A percentile compares a stretch with the other conserved stretches of the same genome.
Evolutionary conservation across 1,140 invertebrate genomes (phyloP).

Genomic region (Trichonephila clavata): DNA sequence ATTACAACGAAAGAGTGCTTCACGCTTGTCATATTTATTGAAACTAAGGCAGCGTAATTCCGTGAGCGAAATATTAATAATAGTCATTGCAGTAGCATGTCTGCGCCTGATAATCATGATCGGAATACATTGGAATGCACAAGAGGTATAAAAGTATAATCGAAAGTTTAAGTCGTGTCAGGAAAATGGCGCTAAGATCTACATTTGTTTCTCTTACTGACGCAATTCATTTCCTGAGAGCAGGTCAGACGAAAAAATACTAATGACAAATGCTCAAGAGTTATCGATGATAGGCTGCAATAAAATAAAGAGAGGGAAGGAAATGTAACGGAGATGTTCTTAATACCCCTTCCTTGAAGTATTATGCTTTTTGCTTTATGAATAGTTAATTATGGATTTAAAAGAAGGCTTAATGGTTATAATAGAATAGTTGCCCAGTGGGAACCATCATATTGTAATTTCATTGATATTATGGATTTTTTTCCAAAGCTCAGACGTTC

Average conservation of each 20-base stretch:
- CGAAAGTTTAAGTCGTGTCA: background rate
- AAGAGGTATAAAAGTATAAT: background rate
- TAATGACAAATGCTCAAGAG: background rate
- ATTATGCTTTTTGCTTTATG: too few relatives aligned
- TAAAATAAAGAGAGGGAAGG: too few relatives aligned
- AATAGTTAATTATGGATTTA: too few relatives aligned
- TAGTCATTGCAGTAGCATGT: background rate
- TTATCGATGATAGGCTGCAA: too few relatives aligned
- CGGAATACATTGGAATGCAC: background rate
- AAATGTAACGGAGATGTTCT: too few relatives aligned
- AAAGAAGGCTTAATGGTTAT: too few relatives aligned
- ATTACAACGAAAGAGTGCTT: constrained; percentile 56
- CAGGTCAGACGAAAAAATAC: background rate
- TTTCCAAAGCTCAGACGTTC: too few relatives aligned
- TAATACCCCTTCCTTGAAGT: too few relatives aligned
- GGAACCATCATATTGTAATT: too few relatives aligned
- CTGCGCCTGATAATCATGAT: background rate
- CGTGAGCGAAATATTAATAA: constrained; percentile 63
- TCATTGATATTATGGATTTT: too few relatives aligned
- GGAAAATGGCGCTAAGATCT: background rate
- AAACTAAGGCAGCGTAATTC: constrained; percentile 51
- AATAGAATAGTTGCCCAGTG: too few relatives aligned
- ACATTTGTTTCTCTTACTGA: background rate
- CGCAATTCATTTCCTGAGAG: background rate
- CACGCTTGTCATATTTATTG: constrained; percentile 65